Conservation (phyloP, 2,888 invertebrate species). For the Drosophila multiciliata region DNA sequence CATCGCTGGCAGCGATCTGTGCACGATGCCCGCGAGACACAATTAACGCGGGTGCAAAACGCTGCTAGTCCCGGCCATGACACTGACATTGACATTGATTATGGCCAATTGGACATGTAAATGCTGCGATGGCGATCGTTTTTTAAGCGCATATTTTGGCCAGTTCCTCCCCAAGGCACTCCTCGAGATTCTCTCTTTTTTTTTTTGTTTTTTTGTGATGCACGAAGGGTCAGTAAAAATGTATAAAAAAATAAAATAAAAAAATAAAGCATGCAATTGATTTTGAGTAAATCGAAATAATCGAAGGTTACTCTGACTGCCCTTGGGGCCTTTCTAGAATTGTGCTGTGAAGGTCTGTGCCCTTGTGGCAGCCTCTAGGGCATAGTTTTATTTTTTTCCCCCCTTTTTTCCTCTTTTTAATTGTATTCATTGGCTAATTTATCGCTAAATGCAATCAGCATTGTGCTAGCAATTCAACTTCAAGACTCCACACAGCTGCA, state of each 20-base stretch:
- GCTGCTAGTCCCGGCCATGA: slow-evolving; percentile 36
- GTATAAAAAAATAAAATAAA: slow-evolving; percentile 44
- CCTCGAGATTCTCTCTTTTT: slow-evolving; percentile 7
- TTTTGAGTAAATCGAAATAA: slow-evolving; percentile 66
- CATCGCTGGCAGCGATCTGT: slow-evolving; percentile 46
- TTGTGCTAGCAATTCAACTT: slow-evolving; percentile 66
- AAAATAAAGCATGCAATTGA: slow-evolving; percentile 74
- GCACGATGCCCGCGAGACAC: slow-evolving; percentile 66
- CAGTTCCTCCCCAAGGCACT: slow-evolving; percentile 37
- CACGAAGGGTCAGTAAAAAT: slow-evolving; percentile 43
- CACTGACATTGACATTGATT: slow-evolving; percentile 62
- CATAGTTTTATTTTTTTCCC: slow-evolving; percentile 19
- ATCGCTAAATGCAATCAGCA: slow-evolving; percentile 78
- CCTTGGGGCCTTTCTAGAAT: slow-evolving; percentile 69
- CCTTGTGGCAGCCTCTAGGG: slow-evolving; percentile 51
- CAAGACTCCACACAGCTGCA: slow-evolving; percentile 53
- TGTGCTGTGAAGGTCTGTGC: slow-evolving; percentile 65
- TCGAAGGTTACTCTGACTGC: slow-evolving; percentile 43
- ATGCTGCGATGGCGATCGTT: slow-evolving; percentile 44
- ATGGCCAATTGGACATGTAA: slow-evolving; percentile 69
- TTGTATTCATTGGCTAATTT: slow-evolving; percentile 80
- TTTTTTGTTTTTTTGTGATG: slow-evolving; percentile 9
- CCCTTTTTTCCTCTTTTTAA: slow-evolving; percentile 51
- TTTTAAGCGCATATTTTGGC: slow-evolving; percentile 27
- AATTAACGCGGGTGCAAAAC: slow-evolving; percentile 68